phyloP scores from a whole-genome alignment of 2,113 vertebrate species.

The Myanophis thanlyinensis region DNA sequence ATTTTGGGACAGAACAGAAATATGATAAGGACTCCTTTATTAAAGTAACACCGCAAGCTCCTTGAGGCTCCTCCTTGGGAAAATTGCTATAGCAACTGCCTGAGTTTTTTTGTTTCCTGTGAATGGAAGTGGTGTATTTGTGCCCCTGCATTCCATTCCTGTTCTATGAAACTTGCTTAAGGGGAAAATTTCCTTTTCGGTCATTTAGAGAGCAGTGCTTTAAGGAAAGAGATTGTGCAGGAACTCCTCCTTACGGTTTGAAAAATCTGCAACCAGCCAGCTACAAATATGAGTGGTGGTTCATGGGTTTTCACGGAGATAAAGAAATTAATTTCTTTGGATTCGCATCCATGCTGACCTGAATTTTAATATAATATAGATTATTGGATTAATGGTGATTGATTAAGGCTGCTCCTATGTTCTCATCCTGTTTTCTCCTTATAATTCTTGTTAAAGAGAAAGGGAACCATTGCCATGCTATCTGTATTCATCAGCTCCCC shows the following conservation, averaged over 20 bases:
- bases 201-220: not conserved
- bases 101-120: conserved; percentile 41
- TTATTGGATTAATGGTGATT: too few relatives aligned
- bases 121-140: conserved; percentile 31
- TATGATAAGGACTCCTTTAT: not conserved
- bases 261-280: not conserved
- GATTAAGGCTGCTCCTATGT: not conserved
- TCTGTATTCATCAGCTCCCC: not conserved
- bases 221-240: not conserved
- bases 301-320: not conserved
- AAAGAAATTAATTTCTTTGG: not conserved
- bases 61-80: conserved; percentile 23
- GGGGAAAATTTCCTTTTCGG: conserved; percentile 34
- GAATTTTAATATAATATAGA: too few relatives aligned
- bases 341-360: too few relatives aligned
- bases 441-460: not conserved
- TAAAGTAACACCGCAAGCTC: not conserved
- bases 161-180: conserved; percentile 38
- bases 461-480: not conserved
- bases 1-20: not conserved
- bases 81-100: conserved; percentile 62
- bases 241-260: not conserved
- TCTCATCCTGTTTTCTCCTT: not conserved
- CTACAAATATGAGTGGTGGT: not conserved
- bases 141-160: conserved; percentile 38